Conservation (phyloP, 2,888 invertebrate genomes). For the Xestia sexstrigata region DNA sequence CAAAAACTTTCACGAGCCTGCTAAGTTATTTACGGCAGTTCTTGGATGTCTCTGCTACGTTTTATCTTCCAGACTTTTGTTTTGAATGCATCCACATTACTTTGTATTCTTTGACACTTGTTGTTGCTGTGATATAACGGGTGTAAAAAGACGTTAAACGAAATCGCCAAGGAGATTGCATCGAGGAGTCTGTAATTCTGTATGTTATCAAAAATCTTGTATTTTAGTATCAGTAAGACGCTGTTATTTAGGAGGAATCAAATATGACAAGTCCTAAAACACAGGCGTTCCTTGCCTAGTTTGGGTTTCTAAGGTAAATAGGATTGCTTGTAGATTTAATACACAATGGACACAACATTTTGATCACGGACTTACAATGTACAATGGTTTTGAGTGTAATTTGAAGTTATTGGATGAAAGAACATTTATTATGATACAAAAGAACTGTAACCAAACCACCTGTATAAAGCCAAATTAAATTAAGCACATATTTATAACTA, state of each 20-base stretch:
- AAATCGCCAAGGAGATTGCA: neutral
- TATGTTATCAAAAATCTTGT: neutral
- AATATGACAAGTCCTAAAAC: too few species aligned
- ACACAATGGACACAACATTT: too few species aligned
- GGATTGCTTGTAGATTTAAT: too few species aligned
- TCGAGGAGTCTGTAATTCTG: neutral
- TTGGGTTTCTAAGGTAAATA: too few species aligned
- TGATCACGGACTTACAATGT: too few species aligned
- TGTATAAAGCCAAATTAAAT: neutral
- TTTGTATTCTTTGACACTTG: conserved; percentile 17
- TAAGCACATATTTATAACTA: neutral
- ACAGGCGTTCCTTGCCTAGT: too few species aligned
- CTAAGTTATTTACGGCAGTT: conserved; percentile 62
- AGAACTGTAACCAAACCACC: neutral
- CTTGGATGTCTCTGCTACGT: conserved; percentile 32
- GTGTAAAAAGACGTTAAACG: neutral
- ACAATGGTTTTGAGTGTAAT: too few species aligned
- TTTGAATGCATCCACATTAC: conserved; percentile 38
- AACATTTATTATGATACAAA: too few species aligned
- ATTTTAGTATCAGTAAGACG: too few species aligned
- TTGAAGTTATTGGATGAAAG: too few species aligned
- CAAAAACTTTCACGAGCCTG: conserved; percentile 51
- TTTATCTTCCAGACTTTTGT: conserved; percentile 51
- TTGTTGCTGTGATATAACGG: neutral
- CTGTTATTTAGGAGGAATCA: too few species aligned